Conservation (phyloP, 2,797 vertebrate species). For the Enteromius fasciolatus region DNA sequence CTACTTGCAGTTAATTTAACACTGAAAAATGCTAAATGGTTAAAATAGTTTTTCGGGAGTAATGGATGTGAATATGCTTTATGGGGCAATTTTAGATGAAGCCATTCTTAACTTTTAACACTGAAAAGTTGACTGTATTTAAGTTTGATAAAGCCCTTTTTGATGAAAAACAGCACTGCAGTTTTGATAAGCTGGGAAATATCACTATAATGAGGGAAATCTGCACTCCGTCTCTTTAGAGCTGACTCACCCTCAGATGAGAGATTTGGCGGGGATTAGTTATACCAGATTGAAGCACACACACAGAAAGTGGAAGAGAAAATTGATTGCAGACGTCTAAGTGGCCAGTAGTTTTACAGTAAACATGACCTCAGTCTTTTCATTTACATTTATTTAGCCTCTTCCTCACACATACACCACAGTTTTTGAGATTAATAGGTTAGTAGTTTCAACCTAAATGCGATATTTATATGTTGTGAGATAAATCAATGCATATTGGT, state of each 20-base stretch:
- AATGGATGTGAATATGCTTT: not conserved
- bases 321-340: not conserved
- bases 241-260: constrained; percentile 17
- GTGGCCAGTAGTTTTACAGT: not conserved
- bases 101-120: not conserved
- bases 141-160: not conserved
- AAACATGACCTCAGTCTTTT: constrained; percentile 20
- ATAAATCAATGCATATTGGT: not conserved
- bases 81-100: not conserved
- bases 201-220: constrained; percentile 17
- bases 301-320: not conserved
- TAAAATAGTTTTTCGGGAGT: not conserved
- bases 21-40: not conserved
- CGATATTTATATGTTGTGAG: not conserved
- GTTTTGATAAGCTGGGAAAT: constrained; percentile 22
- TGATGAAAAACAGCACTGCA: not conserved
- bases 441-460: not conserved
- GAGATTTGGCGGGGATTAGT: constrained; percentile 33
- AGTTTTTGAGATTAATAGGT: not conserved
- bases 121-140: not conserved
- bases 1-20: not conserved
- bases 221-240: constrained; percentile 23
- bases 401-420: not conserved
- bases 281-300: constrained; percentile 2
- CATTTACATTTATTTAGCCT: not conserved